Evolutionary conservation across 2,888 invertebrate genomes (phyloP), one percentile per base, ranked within the genome.

Genomic region (Heliconius aoede): DNA sequence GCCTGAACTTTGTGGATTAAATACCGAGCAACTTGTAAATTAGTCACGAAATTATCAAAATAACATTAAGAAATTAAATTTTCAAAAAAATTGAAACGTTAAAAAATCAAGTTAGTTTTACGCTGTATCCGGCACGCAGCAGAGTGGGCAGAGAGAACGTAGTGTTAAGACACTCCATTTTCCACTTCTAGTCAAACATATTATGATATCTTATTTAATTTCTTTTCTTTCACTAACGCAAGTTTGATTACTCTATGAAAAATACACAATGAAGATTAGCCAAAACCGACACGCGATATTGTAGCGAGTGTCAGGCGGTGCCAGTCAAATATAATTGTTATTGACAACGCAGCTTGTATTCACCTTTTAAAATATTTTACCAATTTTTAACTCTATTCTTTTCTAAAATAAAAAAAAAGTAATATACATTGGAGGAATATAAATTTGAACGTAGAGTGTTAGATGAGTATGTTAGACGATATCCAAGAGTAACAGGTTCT

Each of bases 301-400:
- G n/a, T n/a, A n/a, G 36, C 65, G 36, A 65, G 65, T 65, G 26
- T 65, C 65, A 65, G 65, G 65, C 65, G 24, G 65, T 65, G 65
- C 65, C 65, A 65, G 65, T 65, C 65, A 40, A 65, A 65, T 24
- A 40, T 65, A 40, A 65, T 65, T 65, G 18, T 65, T 65, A 65
- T 65, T 65, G 65, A 40, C 65, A 65, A 40, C 8, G 36, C 36
- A 65, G 65, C 65, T 65, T 24, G 65, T 65, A 65, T 24, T 61
- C 13, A 36, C 36, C 65, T 11, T n/a, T 65, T n/a, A 24, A 24
- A 65, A 65, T 26, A 24, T 24, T 65, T 65, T 15, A 3, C 36
- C 18, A 26, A 65, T 24, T 36, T 65, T 24, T 24, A 36, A 24
- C 21, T 30, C 21, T 9, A 1, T 55, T 55, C 4, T 11, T 55